Conservation (phyloP, 1,140 invertebrate genomes). For the Pomacea maculata region DNA sequence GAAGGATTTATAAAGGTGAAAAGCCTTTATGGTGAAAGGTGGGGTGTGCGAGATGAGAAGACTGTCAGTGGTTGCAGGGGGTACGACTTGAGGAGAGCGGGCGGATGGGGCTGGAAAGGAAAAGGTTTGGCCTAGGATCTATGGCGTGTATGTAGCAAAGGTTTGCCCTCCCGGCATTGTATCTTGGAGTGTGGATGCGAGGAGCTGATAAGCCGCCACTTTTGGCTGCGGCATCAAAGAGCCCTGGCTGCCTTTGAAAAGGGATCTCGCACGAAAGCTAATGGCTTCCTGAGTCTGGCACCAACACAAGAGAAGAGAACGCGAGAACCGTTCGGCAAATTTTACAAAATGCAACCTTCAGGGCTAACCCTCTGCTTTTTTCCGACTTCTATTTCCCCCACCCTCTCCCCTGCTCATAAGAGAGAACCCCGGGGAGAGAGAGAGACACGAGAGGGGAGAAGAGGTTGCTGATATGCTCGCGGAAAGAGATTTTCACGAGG, state of each 20-base stretch:
- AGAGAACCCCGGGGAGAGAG: not conserved
- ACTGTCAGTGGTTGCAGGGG: no score
- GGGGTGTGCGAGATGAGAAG: no score
- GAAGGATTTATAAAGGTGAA: no score
- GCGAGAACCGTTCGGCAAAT: no score
- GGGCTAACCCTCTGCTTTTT: not conserved
- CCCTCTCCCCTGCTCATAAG: not conserved
- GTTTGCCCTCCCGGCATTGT: not conserved
- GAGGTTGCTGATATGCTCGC: not conserved
- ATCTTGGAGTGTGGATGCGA: conserved; percentile 1
- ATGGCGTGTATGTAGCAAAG: no score
- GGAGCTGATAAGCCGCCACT: conserved; percentile 1
- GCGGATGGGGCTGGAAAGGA: no score
- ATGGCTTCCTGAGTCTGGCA: not conserved
- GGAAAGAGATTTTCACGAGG: not conserved
- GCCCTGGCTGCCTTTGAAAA: not conserved
- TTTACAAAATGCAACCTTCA: not conserved
- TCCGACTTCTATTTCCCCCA: not conserved
- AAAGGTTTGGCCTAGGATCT: no score
- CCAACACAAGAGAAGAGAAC: no score
- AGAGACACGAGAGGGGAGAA: not conserved
- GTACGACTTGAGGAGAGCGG: no score
- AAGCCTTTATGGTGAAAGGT: no score
- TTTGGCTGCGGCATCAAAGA: conserved; percentile 6
- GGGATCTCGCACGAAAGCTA: not conserved